Base-by-base conservation (phyloP, 1,140 invertebrate species). In the Coboldia fuscipes region DNA sequence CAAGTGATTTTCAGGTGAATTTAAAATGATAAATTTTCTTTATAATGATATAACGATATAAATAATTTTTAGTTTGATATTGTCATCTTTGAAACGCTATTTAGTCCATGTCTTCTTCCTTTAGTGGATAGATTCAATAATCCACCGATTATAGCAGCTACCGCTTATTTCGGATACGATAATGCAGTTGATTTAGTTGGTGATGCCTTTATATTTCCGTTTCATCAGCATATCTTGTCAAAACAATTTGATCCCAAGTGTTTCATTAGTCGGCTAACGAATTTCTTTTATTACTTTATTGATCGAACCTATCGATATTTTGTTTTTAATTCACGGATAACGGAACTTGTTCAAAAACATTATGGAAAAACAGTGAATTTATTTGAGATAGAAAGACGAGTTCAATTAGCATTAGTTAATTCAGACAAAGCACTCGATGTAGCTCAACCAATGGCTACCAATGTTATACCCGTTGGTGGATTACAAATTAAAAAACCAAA, bases 391-490 rank as follows among this genome's bases (percentile, higher is more conserved):
- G n/a, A n/a, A n/a, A n/a, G n/a, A n/a, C n/a, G n/a, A n/a, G n/a
- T n/a, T n/a, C n/a, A n/a, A n/a, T n/a, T n/a, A n/a, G 40, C 55
- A 10, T 41, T 66, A 12, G 43, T 57, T 0, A 65, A 65, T 35
- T 47, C 50, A 2, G 50, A 63, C 42, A 48, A 57, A 8, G 42
- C 47, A 2, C 37, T 62, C 4, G 54, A 61, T 30, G 48, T 50
- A 39, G 40, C 56, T 3, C 45, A 56, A 29, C 50, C 60, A 6
- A 33, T 62, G 18, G 40, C 58, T 4, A 60, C 63, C 12, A 60
- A 62, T 41, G 47, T 66, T 1, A 54, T 68, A 13, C 56, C 62
- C 41, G 56, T 68, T 4, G 65, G 62, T 16, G 65, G 65, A 1
- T 39, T 68, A 6, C 64, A 68, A 39, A 54, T 58, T 22, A 48